Base-by-base conservation (phyloP, 2,113 vertebrate species). In the Brevimyrus niger region DNA sequence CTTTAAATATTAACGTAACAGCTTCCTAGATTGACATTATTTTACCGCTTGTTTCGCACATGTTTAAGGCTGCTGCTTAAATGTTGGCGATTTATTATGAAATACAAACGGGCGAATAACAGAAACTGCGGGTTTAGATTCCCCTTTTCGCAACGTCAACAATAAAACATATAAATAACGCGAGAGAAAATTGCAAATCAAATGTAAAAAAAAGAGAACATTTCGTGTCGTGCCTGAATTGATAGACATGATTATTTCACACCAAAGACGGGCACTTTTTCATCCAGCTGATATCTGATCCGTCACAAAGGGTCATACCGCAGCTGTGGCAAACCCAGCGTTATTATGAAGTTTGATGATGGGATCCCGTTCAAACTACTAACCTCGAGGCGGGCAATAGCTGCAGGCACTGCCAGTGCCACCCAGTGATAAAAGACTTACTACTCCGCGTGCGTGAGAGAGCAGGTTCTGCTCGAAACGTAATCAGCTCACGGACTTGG, bases 181-280 rank as follows among this genome's bases (percentile, higher is more conserved):
- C 23, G 7, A 42, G 15, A 44, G 82, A 47, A 84, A 84, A 47
- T 65, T 0, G 9, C 53, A 87, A 87, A 87, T 87, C 53, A 87
- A 87, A 65, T 87, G 95, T 90, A 88, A 42, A 86, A 82, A 84
- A 90, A 89, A 76, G 65, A 91, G 46, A 88, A 82, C 65, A 94
- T 94, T 91, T 95, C 96, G 96, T 96, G 96, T 95, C 96, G 96
- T 96, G 96, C 95, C 96, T 97, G 97, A 97, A 98, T 98, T 97
- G 97, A 98, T 98, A 98, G 97, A 97, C 96, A 97, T 97, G 97
- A 97, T 97, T 96, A 98, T 99, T 99, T 98, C 97, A 97, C 97
- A 97, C 95, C 95, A 95, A 95, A 96, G 95, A 95, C 96, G 95
- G 95, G 95, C 96, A 95, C 96, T 97, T 97, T 98, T 97, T 96